Conservation (phyloP, 2,888 invertebrate genomes). For the Physocephala rufipes region DNA sequence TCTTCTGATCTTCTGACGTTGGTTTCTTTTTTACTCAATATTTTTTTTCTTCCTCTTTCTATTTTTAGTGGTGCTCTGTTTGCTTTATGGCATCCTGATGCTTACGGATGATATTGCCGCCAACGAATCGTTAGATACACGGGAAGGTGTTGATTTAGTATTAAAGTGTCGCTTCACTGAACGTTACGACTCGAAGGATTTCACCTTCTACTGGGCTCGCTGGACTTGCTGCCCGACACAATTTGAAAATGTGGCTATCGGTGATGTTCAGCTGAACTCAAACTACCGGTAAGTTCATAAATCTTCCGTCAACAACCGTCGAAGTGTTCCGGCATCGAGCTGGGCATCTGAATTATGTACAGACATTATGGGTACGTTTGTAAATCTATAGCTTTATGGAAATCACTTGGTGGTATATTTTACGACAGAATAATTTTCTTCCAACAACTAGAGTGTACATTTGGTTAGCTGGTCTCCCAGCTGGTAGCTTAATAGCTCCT, state of each 20-base stretch:
- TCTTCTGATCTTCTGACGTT: not conserved
- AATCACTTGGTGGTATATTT: constrained; percentile 18
- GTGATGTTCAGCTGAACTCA: constrained; percentile 80
- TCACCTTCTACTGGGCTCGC: constrained; percentile 88
- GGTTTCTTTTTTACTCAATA: no score
- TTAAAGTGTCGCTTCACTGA: constrained; percentile 86
- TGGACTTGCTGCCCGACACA: constrained; percentile 76
- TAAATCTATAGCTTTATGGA: constrained; percentile 3
- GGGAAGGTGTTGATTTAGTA: constrained; percentile 87
- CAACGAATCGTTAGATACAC: constrained; percentile 73
- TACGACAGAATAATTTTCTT: not conserved
- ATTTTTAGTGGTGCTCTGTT: constrained; percentile 4
- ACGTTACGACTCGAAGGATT: constrained; percentile 74
- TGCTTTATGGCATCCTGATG: constrained; percentile 23
- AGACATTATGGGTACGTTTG: not conserved
- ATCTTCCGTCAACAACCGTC: not conserved
- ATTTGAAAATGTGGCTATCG: constrained; percentile 91
- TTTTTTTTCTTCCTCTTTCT: not conserved
- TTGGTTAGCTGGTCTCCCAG: not conserved
- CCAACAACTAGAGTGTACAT: not conserved
- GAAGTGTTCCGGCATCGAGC: not conserved
- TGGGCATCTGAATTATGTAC: no score
- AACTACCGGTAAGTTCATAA: constrained; percentile 79
- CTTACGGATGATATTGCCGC: constrained; percentile 44
- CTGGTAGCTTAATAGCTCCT: not conserved